Conservation (phyloP, 1,140 invertebrate species). For the Trichonephila inaurata region DNA sequence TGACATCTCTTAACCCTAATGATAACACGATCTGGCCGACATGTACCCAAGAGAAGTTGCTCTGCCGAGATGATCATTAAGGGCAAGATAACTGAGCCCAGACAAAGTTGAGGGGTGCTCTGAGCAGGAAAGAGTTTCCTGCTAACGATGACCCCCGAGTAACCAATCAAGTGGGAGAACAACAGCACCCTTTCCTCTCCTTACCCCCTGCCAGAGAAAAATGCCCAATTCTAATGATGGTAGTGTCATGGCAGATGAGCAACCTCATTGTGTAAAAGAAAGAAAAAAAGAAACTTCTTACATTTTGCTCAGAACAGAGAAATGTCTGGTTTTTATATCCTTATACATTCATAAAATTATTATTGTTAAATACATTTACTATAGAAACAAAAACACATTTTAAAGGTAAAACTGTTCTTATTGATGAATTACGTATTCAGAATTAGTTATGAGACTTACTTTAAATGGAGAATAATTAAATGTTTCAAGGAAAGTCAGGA, state of each 20-base stretch:
- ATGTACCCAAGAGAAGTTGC: neutral
- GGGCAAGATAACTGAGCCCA: constrained; percentile 28
- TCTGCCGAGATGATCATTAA: constrained; percentile 26
- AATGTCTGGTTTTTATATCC: too few relatives aligned
- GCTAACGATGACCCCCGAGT: constrained; percentile 40
- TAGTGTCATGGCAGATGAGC: neutral
- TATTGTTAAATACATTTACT: too few relatives aligned
- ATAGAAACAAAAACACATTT: too few relatives aligned
- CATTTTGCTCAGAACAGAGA: too few relatives aligned
- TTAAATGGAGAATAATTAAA: too few relatives aligned
- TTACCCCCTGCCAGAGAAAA: neutral
- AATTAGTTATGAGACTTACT: too few relatives aligned
- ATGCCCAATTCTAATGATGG: constrained; percentile 26
- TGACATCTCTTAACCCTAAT: constrained; percentile 64
- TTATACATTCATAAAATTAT: too few relatives aligned
- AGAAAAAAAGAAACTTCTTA: too few relatives aligned
- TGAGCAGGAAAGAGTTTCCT: neutral
- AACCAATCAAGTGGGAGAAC: constrained; percentile 57
- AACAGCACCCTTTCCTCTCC: constrained; percentile 11
- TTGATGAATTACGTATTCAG: too few relatives aligned
- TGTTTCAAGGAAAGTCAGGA: too few relatives aligned
- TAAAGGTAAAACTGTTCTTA: too few relatives aligned
- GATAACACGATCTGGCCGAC: constrained; percentile 51
- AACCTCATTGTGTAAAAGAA: neutral
- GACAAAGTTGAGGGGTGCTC: constrained; percentile 39